These are phyloP conservation scores for Hemitrygon akajei DNA, from an alignment of 2,797 vertebrate species.

Conservation along the genomic window DNA sequence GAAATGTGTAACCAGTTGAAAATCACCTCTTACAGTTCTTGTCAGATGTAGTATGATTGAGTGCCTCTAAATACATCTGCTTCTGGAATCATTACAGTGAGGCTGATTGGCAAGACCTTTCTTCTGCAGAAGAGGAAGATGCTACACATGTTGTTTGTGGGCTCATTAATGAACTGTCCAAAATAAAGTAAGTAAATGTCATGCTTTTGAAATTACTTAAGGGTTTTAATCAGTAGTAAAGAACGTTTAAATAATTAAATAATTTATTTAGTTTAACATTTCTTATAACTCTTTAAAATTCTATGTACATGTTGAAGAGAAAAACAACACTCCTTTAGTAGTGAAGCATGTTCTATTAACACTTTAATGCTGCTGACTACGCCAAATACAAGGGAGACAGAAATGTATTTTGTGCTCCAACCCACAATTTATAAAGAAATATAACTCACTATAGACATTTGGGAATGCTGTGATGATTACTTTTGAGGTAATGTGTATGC, in stretches of 20 bases:
- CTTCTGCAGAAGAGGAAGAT: slow-evolving; percentile 54
- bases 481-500: neutral
- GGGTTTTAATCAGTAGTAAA: no score
- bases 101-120: neutral
- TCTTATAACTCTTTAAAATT: neutral
- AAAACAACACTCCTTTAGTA: neutral
- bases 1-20: neutral
- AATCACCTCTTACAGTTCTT: no score
- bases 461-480: neutral
- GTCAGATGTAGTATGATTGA: neutral
- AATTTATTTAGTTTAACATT: neutral
- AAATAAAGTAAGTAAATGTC: slow-evolving; percentile 68
- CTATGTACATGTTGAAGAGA: neutral
- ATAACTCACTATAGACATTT: neutral
- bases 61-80: neutral
- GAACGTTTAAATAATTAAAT: neutral
- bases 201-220: neutral
- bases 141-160: slow-evolving; percentile 64
- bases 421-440: neutral
- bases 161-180: slow-evolving; percentile 72
- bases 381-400: neutral
- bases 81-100: slow-evolving; percentile 11
- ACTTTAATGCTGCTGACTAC: neutral
- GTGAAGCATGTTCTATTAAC: neutral
- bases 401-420: neutral